Evolutionary conservation across 1,140 invertebrate genomes (phyloP).

Genomic region (Leptinotarsa defecta): DNA sequence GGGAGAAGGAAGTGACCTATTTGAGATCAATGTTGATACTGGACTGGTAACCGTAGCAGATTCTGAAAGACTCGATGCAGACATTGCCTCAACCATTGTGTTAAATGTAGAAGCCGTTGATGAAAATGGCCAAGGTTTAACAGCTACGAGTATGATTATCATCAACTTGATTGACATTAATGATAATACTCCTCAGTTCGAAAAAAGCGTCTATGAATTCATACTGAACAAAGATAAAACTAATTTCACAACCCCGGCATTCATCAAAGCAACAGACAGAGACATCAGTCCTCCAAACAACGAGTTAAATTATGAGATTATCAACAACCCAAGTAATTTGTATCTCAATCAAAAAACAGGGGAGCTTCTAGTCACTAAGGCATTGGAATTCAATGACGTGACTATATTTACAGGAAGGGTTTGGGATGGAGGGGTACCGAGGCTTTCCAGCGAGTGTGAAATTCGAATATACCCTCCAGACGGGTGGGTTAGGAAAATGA

Average conservation of each 20-base stretch:
- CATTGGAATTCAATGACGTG: slow-evolving; percentile 34
- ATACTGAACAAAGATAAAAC: slow-evolving; percentile 73
- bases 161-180: slow-evolving; percentile 83
- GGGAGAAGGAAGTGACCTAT: slow-evolving; percentile 40
- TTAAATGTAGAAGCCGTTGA: slow-evolving; percentile 85
- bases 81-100: slow-evolving; percentile 74
- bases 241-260: slow-evolving; percentile 73
- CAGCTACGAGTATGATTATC: slow-evolving; percentile 71
- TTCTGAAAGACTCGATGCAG: slow-evolving; percentile 78
- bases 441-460: slow-evolving; percentile 67
- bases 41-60: slow-evolving; percentile 79
- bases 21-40: slow-evolving; percentile 76
- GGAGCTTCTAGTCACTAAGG: slow-evolving; percentile 57
- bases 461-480: slow-evolving; percentile 72
- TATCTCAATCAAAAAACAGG: slow-evolving; percentile 77
- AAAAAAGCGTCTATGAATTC: slow-evolving; percentile 80
- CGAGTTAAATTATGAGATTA: slow-evolving; percentile 80
- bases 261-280: slow-evolving; percentile 79
- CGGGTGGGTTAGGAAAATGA: slow-evolving; percentile 70
- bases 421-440: slow-evolving; percentile 80
- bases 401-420: slow-evolving; percentile 66
- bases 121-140: slow-evolving; percentile 78
- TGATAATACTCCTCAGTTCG: slow-evolving; percentile 84
- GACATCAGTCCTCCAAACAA: slow-evolving; percentile 87
- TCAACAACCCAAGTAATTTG: slow-evolving; percentile 53